phyloP scores from a whole-genome alignment of 2,797 vertebrate species.

The Natrix natrix region DNA sequence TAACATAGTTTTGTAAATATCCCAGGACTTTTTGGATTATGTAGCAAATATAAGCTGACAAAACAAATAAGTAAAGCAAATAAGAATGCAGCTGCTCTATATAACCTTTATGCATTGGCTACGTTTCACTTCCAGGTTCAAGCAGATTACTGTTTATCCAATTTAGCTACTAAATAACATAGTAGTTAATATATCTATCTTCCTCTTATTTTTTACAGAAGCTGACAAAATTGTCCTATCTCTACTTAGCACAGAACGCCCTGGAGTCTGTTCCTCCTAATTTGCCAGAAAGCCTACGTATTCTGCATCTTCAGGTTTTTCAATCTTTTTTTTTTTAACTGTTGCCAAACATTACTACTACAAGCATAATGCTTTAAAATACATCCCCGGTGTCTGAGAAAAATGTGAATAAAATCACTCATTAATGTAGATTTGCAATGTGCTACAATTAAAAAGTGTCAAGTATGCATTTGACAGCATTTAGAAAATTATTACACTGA shows the following conservation, averaged over 20 bases:
- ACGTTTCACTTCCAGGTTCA: not conserved
- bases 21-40: not conserved
- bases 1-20: not conserved
- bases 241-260: constrained; percentile 87
- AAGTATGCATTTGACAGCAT: not conserved
- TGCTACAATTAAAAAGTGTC: not conserved
- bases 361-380: not conserved
- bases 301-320: constrained; percentile 91
- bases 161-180: not conserved
- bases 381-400: not conserved
- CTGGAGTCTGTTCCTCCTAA: constrained; percentile 87
- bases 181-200: not conserved
- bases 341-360: not conserved
- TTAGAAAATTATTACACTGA: not conserved
- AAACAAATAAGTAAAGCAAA: not conserved
- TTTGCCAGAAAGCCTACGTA: constrained; percentile 87
- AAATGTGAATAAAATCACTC: not conserved
- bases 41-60: not conserved
- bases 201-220: constrained; percentile 74
- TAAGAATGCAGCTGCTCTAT: not conserved
- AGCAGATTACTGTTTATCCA: not conserved
- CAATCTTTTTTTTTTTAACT: not conserved
- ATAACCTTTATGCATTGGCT: not conserved
- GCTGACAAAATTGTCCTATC: constrained; percentile 80
- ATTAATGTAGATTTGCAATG: not conserved